These are phyloP conservation scores for Drosophila varians DNA, from an alignment of 1,140 invertebrate species.

Conservation along the genomic window DNA sequence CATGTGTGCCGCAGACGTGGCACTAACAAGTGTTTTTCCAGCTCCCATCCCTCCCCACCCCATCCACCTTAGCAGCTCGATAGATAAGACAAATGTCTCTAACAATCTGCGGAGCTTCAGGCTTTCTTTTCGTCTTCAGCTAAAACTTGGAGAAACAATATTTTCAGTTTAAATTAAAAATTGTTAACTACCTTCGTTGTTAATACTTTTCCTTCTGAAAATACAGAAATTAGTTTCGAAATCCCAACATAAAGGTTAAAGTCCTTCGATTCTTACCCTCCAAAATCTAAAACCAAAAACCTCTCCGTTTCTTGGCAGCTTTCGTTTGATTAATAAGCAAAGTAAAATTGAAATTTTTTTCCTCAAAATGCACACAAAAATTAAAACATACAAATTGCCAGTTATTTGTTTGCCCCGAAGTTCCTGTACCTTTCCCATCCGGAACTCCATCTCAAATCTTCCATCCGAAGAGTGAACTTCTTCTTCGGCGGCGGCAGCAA, in stretches of 20 bases:
- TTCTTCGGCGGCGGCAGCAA: conserved; percentile 9
- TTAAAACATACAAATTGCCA: conserved; percentile 82
- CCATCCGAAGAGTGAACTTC: conserved; percentile 23
- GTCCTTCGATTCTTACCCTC: conserved; percentile 9
- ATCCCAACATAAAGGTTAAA: too few species aligned
- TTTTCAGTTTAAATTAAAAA: too few species aligned
- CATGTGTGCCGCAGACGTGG: conserved; percentile 59
- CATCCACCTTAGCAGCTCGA: neutral
- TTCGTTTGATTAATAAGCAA: conserved; percentile 77
- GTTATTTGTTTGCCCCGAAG: conserved; percentile 74
- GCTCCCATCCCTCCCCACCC: neutral
- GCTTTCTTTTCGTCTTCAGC: conserved; percentile 7
- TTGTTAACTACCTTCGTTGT: too few species aligned
- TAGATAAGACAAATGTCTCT: conserved; percentile 39
- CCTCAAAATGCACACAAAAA: conserved; percentile 69
- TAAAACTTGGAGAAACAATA: too few species aligned
- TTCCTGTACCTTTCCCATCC: conserved; percentile 57
- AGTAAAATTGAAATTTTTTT: conserved; percentile 74
- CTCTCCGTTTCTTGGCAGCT: conserved; percentile 15
- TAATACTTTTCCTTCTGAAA: too few species aligned
- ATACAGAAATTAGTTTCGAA: too few species aligned
- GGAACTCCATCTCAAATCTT: conserved; percentile 17
- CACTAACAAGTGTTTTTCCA: conserved; percentile 59
- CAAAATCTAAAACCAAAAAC: neutral
- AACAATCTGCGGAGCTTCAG: conserved; percentile 35